phyloP scores from a whole-genome alignment of 2,888 invertebrate genomes.

The Meta bourneti region DNA sequence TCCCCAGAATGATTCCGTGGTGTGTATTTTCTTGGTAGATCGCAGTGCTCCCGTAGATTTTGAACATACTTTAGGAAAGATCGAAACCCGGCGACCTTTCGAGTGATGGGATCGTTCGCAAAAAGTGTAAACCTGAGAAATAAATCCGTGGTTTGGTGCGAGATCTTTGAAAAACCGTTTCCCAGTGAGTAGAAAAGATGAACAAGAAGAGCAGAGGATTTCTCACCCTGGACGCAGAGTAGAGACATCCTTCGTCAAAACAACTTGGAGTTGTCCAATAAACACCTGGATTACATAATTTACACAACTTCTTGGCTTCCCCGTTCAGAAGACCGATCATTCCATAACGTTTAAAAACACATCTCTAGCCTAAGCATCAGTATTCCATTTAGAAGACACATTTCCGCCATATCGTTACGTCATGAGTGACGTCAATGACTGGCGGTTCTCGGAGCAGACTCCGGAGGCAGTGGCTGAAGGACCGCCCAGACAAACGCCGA shows the following conservation, averaged over 20 bases:
- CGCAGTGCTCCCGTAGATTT: not conserved
- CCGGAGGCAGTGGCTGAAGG: slow-evolving; percentile 63
- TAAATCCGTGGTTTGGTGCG: no score
- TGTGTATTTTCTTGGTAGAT: no score
- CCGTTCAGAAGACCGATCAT: slow-evolving; percentile 57
- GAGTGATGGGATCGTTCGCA: not conserved
- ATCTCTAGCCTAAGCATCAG: slow-evolving; percentile 66
- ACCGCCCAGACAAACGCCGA: slow-evolving; percentile 1
- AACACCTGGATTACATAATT: slow-evolving; percentile 76
- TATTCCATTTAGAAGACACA: slow-evolving; percentile 73
- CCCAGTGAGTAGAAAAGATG: slow-evolving; percentile 9
- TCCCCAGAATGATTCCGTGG: no score
- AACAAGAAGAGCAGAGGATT: slow-evolving; percentile 36
- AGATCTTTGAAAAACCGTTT: not conserved
- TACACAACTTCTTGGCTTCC: slow-evolving; percentile 46
- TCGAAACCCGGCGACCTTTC: not conserved
- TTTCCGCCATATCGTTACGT: slow-evolving; percentile 76
- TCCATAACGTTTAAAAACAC: slow-evolving; percentile 70
- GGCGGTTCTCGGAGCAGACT: slow-evolving; percentile 75
- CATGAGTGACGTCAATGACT: slow-evolving; percentile 76
- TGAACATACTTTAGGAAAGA: not conserved
- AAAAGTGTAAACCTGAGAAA: not conserved
- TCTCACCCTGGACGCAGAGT: slow-evolving; percentile 78
- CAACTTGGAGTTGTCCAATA: slow-evolving; percentile 67
- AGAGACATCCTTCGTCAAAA: slow-evolving; percentile 77